Base-by-base conservation (phyloP, 2,797 vertebrate species). In the Protosalanx chinensis region DNA sequence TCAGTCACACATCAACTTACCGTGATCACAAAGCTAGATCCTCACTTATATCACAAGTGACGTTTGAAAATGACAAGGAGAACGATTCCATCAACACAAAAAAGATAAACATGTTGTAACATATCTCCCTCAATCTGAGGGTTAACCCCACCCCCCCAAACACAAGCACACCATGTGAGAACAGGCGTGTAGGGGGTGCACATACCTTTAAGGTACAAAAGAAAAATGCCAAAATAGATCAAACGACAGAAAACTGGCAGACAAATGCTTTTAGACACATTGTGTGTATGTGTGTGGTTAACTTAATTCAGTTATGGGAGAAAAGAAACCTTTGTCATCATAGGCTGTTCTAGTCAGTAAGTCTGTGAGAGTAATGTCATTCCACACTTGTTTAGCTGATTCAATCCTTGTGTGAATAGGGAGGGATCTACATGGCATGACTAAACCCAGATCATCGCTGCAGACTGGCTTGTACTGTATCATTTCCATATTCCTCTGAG, bases 191-290 rank as follows among this genome's bases (percentile, higher is more conserved):
- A 83, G 72, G 78, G 85, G 85, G 86, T 77, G 88, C 75, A 86
- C 85, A 87, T 92, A 92, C 93, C 91, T 92, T 86, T 93, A 92
- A 93, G 92, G 91, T 93, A 93, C 90, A 93, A 91, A 91, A 89
- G 72, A 86, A 85, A 88, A 81, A 80, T 73, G 73, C 77, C 65
- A 86, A 83, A 77, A 75, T 88, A 89, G 88, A 84, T 74, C 81
- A 77, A 70, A 62, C 82, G 78, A 85, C 78, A 76, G 66, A 75
- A 60, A 87, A 86, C 69, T 72, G 62, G 67, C 76, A 70, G 67
- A 76, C 46, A 66, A 60, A 76, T 76, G 80, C 69, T 73, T 73
- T 68, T 32, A 58, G 75, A 77, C 72, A 79, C 74, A 56, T 53
- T 64, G 18, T 63, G 20, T 6, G 10, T 64, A 49, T 32, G 65